These are phyloP conservation scores for Marcusenius ussheri DNA, from an alignment of 2,113 vertebrate genomes.

Conservation along the genomic window DNA sequence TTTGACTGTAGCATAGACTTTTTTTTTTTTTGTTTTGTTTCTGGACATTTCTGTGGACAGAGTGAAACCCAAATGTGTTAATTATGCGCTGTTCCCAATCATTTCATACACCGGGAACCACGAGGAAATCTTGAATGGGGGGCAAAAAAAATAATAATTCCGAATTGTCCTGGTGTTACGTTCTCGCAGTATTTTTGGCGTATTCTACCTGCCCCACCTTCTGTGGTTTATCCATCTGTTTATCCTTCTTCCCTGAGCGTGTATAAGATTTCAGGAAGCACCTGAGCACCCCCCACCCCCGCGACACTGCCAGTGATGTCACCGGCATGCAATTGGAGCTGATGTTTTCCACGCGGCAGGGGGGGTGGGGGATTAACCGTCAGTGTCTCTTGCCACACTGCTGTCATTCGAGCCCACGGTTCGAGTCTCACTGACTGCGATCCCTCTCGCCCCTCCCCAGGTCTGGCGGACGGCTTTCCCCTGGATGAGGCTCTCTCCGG, in stretches of 20 bases:
- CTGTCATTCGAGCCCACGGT: not conserved
- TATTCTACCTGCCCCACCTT: not conserved
- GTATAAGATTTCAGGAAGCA: not conserved
- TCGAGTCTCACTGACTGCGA: not conserved
- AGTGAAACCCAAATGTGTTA: not conserved
- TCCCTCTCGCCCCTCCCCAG: slow-evolving; percentile 42
- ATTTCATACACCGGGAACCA: not conserved
- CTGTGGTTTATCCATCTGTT: not conserved
- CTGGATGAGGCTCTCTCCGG: slow-evolving; percentile 88
- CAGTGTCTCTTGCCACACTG: not conserved
- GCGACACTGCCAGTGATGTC: not conserved
- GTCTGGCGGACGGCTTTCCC: slow-evolving; percentile 83
- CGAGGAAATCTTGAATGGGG: not conserved
- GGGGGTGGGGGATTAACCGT: not conserved
- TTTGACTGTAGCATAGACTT: not conserved
- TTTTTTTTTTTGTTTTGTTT: not conserved
- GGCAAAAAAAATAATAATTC: not conserved
- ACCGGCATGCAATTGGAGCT: not conserved
- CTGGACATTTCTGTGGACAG: not conserved
- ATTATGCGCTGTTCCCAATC: not conserved
- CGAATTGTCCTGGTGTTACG: not conserved
- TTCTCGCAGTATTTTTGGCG: not conserved
- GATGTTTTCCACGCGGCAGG: not conserved
- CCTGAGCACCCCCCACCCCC: not conserved
- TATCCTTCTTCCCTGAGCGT: not conserved